Evolutionary conservation across 2,888 invertebrate species (phyloP), one percentile per base, ranked within the genome.

Genomic region (Ormyrus pomaceus): DNA sequence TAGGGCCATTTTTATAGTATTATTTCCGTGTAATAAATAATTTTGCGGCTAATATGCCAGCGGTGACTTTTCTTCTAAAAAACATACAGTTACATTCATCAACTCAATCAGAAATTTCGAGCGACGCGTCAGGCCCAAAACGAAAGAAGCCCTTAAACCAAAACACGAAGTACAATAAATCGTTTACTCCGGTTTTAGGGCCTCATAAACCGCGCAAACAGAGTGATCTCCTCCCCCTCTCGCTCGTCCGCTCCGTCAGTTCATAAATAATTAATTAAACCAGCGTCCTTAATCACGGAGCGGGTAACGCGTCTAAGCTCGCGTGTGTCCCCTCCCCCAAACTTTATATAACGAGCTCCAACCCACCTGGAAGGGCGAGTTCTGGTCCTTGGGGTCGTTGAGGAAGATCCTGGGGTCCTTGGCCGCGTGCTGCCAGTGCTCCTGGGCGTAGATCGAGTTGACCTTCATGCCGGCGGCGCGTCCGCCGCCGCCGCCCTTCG

Each of bases 401-500:
- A 87, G 85, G 82, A 89, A 88, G 58, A 88, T 86, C 64, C 88
- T 83, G 5, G 84, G 74, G 6, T 88, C 89, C 84, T 89, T 89
- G 68, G 82, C 82, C 53, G 85, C 85, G 50, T 59, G 53, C 34
- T 66, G 78, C 89, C 89, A 90, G 65, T 89, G 88, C 61, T 90
- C 89, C 83, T 89, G 89, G 64, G 90, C 88, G 83, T 90, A 90
- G 75, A 90, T 90, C 45, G 90, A 90, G 82, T 90, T 90, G 79
- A 90, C 88, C 82, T 89, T 89, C 89, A 90, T 89, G 11, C 88
- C 86, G 71, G 85, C 85, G 0, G 83, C 81, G 76, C 75, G 48
- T 6, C 10, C 53, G n/a, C 65, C 62, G 4, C 65, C 62, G 4
- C 13, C 51, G 45, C 51, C 68, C 34, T 80, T 64, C 74, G 83